These are phyloP conservation scores for Acrossocheilus wenchowensis DNA, from an alignment of 2,797 vertebrate species.

Conservation along the genomic window DNA sequence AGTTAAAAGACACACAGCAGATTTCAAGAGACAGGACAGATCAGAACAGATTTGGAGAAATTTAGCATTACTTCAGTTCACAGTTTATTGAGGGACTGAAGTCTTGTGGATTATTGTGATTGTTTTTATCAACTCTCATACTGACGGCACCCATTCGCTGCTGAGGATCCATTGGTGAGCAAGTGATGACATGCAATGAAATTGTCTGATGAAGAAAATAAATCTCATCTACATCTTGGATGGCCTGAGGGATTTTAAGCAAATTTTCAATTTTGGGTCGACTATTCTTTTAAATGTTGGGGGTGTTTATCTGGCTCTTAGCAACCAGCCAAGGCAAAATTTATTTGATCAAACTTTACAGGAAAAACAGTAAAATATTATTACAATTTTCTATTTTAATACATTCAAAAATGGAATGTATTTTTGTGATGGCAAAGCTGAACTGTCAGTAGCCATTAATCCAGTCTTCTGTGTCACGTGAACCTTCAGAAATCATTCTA, in stretches of 20 bases:
- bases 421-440: not conserved
- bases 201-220: not conserved
- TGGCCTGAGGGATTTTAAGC: not conserved
- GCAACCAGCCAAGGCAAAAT: not conserved
- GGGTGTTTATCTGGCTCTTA: not conserved
- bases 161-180: not conserved
- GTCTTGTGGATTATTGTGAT: not conserved
- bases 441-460: not conserved
- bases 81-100: not conserved
- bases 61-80: not conserved
- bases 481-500: not conserved
- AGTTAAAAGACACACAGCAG: slow-evolving; percentile 42
- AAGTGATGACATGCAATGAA: not conserved
- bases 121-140: not conserved
- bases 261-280: not conserved
- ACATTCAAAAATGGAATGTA: not conserved
- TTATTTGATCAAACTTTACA: not conserved
- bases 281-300: not conserved
- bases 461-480: not conserved
- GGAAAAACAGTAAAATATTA: not conserved
- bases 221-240: not conserved
- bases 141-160: not conserved
- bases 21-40: slow-evolving; percentile 42
- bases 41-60: not conserved
- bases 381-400: not conserved